A percentile compares a stretch with the other conserved stretches of the same genome.
These are phyloP conservation scores for Sorex maritimensis DNA, from an alignment of 2,797 vertebrate genomes.

Conservation along the genomic window DNA sequence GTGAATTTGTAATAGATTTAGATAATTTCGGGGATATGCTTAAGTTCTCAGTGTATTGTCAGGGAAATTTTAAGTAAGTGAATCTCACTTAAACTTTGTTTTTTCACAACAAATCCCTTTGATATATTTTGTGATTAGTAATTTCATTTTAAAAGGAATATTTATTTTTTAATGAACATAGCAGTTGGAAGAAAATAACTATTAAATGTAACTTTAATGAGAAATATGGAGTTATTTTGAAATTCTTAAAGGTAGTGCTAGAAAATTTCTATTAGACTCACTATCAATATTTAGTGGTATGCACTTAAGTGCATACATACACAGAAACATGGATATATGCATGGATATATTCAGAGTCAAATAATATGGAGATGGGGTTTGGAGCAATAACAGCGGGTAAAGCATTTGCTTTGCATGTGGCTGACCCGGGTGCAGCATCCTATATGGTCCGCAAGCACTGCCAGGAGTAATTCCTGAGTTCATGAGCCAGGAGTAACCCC, in stretches of 20 bases:
- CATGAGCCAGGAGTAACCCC: too few relatives aligned
- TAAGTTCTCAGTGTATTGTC: constrained; percentile 46
- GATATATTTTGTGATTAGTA: background rate
- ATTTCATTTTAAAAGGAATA: constrained; percentile 29
- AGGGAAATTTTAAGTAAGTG: constrained; percentile 19
- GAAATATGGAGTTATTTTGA: constrained; percentile 30
- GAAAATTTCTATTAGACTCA: background rate
- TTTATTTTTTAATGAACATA: constrained; percentile 48
- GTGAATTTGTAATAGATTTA: constrained; percentile 4
- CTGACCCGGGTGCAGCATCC: too few relatives aligned
- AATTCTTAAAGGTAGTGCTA: constrained; percentile 54
- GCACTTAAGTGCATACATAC: background rate
- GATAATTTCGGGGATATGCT: background rate
- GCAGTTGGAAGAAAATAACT: constrained; percentile 39
- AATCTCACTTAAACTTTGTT: background rate
- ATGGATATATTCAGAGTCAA: background rate
- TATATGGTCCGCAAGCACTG: too few relatives aligned
- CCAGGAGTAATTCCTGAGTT: too few relatives aligned
- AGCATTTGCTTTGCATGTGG: too few relatives aligned
- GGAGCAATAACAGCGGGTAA: too few relatives aligned
- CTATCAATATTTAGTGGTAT: background rate
- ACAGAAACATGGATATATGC: background rate
- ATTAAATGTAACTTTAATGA: background rate
- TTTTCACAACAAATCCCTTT: constrained; percentile 55
- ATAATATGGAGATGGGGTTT: too few relatives aligned